phyloP scores from a whole-genome alignment of 37 sponge, comb jelly and placozoan genomes.

The Trichoplax adhaerens region DNA sequence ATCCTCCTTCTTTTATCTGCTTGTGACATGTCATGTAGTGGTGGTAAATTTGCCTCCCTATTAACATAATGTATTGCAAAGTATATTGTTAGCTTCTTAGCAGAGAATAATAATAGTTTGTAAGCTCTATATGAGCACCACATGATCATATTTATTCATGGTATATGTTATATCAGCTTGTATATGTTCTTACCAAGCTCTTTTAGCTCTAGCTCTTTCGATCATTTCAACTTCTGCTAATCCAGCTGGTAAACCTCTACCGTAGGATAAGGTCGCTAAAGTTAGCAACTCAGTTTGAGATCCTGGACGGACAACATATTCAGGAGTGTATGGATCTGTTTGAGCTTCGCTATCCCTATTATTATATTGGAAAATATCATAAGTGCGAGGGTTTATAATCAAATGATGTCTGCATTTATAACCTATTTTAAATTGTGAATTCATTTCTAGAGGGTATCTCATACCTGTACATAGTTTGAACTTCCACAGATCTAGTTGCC shows the following conservation, averaged over 20 bases:
- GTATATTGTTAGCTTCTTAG: too few species aligned
- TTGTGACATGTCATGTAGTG: constrained; percentile 52
- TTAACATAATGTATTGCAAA: too few species aligned
- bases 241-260: constrained; percentile 86
- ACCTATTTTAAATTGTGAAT: constrained; percentile 1
- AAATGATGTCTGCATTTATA: background rate
- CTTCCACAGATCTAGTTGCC: constrained; percentile 22
- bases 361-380: background rate
- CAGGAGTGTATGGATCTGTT: constrained; percentile 77
- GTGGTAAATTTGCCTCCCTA: constrained; percentile 65
- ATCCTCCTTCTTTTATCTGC: constrained; percentile 56
- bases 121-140: too few species aligned
- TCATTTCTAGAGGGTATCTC: constrained; percentile 3
- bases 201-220: constrained; percentile 83
- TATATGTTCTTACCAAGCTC: constrained; percentile 36
- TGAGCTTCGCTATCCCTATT: background rate
- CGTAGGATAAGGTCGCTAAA: constrained; percentile 65
- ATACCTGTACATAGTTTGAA: constrained; percentile 28
- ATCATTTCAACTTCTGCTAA: constrained; percentile 97
- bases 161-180: too few species aligned
- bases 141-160: too few species aligned
- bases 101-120: too few species aligned
- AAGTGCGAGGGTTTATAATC: constrained; percentile 6
- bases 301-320: constrained; percentile 63
- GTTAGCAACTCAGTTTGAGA: constrained; percentile 83